Base-by-base conservation (phyloP, 1,140 invertebrate genomes). In the Coenobita brevimanus region DNA sequence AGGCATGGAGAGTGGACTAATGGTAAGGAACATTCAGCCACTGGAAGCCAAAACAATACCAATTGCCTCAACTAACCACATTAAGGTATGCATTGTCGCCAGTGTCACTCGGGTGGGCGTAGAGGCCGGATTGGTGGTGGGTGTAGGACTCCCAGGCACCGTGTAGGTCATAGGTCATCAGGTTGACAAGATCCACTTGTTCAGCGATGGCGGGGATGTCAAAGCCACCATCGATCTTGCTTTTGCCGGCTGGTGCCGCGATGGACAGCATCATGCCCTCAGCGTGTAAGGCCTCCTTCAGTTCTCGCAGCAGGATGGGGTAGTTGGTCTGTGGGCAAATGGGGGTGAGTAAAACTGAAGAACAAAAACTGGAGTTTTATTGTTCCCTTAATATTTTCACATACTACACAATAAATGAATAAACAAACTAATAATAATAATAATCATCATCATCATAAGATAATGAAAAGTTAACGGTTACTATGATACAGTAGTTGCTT, bases 251-350 rank as follows among this genome's bases (percentile, higher is more conserved):
- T 8, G 94, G 93, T 17, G 94, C 94, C 15, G 94, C 93, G 15
- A 94, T 92, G 0, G 94, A 93, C 3, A 95, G 90, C 0, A 97
- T 30, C 80, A 89, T 71, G 94, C 95, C n/a, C 95, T 95, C 92
- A 95, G 95, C 91, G 95, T 96, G 82, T 95, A 94, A 89, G 96
- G 94, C 91, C 95, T 95, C 92, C 96, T 95, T 1, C 95, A 95
- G 83, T 95, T 94, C 27, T 96, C 93, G 15, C 27, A 88, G 38
- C 90, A 97, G 96, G 57, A 95, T 94, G 1, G 97, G 94, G 2
- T 97, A 91, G 84, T 92, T 84, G 15, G 33, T 57, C 82, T 84
- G 69, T n/a, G n/a, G n/a, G n/a, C n/a, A n/a, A n/a, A n/a, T n/a
- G n/a, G n/a, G n/a, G n/a, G n/a, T n/a, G n/a, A n/a, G n/a, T n/a